Evolutionary conservation across 2,113 vertebrate genomes (phyloP), one percentile per base, ranked within the genome.

Genomic region (Pelecanoides urinatrix): DNA sequence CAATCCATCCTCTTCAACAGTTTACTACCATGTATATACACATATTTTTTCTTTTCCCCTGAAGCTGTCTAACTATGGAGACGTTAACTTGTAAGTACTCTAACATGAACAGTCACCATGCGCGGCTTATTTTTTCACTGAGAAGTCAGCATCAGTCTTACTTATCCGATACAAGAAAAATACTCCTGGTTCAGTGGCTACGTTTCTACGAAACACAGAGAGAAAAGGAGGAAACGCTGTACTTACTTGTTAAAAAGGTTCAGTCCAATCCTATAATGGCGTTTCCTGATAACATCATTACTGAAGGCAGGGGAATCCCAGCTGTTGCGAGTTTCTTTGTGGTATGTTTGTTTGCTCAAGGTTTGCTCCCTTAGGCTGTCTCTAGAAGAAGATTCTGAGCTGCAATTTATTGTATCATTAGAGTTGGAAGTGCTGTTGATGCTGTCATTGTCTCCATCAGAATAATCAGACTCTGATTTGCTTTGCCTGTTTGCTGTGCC

Each of bases 201-300:
- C 8, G 17, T 50, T 72, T 42, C 47, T 45, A 80, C 18, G 38
- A 67, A 82, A 75, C 44, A 49, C 21, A 49, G 52, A 50, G 18
- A 34, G 47, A 19, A 44, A 61, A 52, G 61, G 67, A 90, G 53
- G 86, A 90, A 78, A 58, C 1, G 22, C 34, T 81, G 73, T 42
- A 98, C 99, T 88, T 98, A 99, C 99, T 99, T 99, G 98, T 99
- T 99, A 92, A 99, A 99, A 94, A 99, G 99, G 94, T 99, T 99
- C 74, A 99, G 98, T 42, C 99, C 99, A 12, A 99, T 99, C 91
- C 99, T 98, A 80, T 99, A 99, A 96, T 99, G 99, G 84, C 99
- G 98, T 95, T 99, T 99, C 92, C 99, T 99, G 96, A 99, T 99
- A 91, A 99, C 97, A 71, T 99, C 99, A 0, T 99, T 99, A 97